phyloP scores from a whole-genome alignment of 1,140 invertebrate genomes.

The Trinorchestia longiramus region DNA sequence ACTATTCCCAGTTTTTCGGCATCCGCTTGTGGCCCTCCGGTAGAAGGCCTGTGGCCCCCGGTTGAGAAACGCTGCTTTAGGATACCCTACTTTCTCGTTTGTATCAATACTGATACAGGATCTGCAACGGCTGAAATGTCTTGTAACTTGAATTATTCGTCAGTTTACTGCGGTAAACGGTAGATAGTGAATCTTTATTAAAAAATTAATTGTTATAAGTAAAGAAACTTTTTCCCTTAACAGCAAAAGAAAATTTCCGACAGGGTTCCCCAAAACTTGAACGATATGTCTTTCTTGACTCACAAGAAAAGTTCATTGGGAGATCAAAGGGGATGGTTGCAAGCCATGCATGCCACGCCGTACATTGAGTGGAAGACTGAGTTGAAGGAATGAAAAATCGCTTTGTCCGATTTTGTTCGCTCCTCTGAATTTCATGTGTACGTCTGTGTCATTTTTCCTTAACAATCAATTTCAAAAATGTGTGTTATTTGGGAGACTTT shows the following conservation, averaged over 20 bases:
- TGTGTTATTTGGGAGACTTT: neutral
- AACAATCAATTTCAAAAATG: neutral
- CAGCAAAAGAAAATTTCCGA: neutral
- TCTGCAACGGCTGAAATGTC: no score
- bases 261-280: neutral
- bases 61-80: no score
- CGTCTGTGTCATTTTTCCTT: neutral
- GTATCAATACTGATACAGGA: no score
- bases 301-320: neutral
- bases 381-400: neutral
- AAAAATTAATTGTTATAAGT: neutral
- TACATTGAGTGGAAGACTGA: slow-evolving; percentile 8
- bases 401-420: neutral
- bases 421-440: neutral
- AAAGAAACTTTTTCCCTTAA: neutral
- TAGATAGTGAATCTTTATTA: neutral
- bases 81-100: no score
- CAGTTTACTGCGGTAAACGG: neutral
- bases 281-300: neutral
- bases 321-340: neutral
- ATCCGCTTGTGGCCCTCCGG: no score
- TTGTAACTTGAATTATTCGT: neutral
- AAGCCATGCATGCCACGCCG: neutral
- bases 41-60: no score
- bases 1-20: no score